These are phyloP conservation scores for Notiomystis cincta DNA, from an alignment of 2,113 vertebrate genomes.

Conservation along the genomic window DNA sequence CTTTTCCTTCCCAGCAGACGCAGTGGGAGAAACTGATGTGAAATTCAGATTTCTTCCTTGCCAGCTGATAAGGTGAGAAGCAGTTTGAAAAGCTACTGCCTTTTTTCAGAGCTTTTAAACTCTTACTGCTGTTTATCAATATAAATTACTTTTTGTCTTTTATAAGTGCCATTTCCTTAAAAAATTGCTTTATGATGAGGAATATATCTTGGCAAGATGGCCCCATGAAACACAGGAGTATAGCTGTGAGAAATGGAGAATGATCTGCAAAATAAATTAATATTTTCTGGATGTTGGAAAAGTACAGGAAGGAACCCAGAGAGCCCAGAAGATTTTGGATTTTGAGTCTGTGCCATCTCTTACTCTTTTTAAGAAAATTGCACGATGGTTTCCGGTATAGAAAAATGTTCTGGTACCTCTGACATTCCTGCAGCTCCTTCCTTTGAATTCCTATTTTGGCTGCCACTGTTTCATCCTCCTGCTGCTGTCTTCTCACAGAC, in stretches of 20 bases:
- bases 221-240: not conserved
- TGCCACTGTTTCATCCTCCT: not conserved
- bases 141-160: not conserved
- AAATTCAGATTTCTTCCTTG: not conserved
- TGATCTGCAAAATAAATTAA: not conserved
- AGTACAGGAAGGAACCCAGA: not conserved
- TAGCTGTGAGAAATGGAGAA: not conserved
- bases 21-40: not conserved
- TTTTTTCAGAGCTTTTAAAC: not conserved
- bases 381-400: not conserved
- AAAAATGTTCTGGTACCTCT: not conserved
- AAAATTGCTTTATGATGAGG: not conserved
- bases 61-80: not conserved
- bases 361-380: not conserved
- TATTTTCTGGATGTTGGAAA: not conserved
- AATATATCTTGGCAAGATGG: not conserved
- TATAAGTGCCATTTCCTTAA: not conserved
- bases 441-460: not conserved
- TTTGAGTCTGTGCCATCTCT: not conserved
- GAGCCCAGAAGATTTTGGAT: not conserved
- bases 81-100: not conserved
- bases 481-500: not conserved
- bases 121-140: not conserved
- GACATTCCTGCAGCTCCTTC: not conserved
- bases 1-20: not conserved